A percentile compares a stretch with the other conserved stretches of the same genome.
Evolutionary conservation across 2,797 vertebrate genomes (phyloP).

Genomic region (Thaleichthys pacificus): DNA sequence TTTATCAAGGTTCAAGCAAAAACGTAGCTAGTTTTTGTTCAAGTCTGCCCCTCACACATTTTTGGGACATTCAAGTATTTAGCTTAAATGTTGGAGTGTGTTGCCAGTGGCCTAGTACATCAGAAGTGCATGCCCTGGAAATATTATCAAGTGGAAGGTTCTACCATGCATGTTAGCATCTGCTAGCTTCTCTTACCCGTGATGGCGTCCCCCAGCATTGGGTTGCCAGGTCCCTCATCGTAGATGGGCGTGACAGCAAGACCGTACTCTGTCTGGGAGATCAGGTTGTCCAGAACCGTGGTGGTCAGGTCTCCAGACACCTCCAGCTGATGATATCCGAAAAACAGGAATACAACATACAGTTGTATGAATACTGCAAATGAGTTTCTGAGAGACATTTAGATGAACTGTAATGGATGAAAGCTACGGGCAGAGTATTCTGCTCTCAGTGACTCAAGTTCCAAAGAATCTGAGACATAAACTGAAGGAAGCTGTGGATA

Average conservation of each 20-base stretch:
- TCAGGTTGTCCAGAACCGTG: conserved; percentile 80
- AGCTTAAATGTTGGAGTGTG: too few relatives aligned
- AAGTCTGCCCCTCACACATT: too few relatives aligned
- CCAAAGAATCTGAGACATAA: conserved; percentile 23
- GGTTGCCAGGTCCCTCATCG: conserved; percentile 79
- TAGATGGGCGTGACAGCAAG: conserved; percentile 87
- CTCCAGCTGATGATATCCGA: conserved; percentile 78
- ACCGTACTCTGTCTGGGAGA: conserved; percentile 88
- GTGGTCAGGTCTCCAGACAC: conserved; percentile 80
- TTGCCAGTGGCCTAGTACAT: not conserved
- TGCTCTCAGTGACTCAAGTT: conserved; percentile 21
- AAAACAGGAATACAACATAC: not conserved
- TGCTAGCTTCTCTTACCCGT: conserved; percentile 77
- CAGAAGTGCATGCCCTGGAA: too few relatives aligned
- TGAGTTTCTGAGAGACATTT: too few relatives aligned
- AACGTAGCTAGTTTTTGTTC: too few relatives aligned
- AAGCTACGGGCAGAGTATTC: conserved; percentile 24
- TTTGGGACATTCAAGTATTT: too few relatives aligned
- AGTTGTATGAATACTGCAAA: too few relatives aligned
- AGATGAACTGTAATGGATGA: conserved; percentile 8
- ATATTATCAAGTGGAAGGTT: too few relatives aligned
- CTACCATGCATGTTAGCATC: not conserved
- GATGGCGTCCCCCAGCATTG: conserved; percentile 77
- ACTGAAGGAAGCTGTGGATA: conserved; percentile 13
- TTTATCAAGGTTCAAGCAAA: too few relatives aligned